Evolutionary conservation across 2,888 invertebrate genomes (phyloP), one percentile per base, ranked within the genome.

Genomic region (Dioctria linearis): DNA sequence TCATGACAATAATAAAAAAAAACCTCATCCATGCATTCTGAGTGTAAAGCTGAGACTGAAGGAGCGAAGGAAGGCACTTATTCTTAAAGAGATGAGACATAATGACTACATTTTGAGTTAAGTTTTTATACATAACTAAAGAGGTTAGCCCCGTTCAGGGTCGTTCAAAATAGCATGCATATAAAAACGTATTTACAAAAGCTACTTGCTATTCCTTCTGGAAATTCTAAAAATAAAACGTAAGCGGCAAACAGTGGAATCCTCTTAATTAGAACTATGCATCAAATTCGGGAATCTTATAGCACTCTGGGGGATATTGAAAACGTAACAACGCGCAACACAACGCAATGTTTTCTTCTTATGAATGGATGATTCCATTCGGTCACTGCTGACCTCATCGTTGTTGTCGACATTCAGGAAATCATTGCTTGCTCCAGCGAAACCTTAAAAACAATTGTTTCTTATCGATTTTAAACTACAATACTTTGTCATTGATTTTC

Each of bases 401-500:
- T 39, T 13, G 13, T 57, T 39, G 39, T 57, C 42, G 39, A 40
- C 11, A 13, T 59, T 25, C 59, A 59, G 59, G 59, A 42, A 8
- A 73, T n/a, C 57, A 5, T 40, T 57, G 57, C 40, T 57, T 73
- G 73, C 5, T 57, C 11, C 42, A 73, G 37, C 6, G 73, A 73
- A 73, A 40, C 73, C 73, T 59, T 40, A 42, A 42, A 57, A 73
- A 4, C 5, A 73, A 42, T 73, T 3, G 8, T 43, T 40, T 73
- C 42, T 49, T 42, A 73, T 73, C 57, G 73, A 73, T 73, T 57
- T 59, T 57, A 42, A 73, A 42, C 11, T n/a, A 9, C 73, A 40
- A n/a, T 42, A 67, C 11, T 13, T 59, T 42, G 13, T 39, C 40
- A 73, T 73, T 73, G 73, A 73, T 73, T 73, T 73, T 73, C 51